These are phyloP conservation scores for Malacosoma neustria DNA, from an alignment of 2,888 invertebrate species.

Conservation along the genomic window DNA sequence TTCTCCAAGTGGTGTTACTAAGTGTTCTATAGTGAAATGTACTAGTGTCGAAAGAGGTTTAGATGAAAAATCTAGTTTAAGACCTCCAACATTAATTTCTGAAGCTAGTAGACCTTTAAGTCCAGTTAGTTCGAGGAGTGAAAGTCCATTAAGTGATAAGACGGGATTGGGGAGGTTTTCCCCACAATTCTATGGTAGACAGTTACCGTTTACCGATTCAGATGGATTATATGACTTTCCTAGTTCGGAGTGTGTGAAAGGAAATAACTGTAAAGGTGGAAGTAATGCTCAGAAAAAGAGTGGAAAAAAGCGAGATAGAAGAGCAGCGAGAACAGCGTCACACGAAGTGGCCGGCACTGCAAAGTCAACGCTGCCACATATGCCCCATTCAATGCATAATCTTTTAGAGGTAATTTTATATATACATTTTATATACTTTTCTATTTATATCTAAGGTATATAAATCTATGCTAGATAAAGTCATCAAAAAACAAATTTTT, in stretches of 20 bases:
- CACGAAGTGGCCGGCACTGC: constrained; percentile 61
- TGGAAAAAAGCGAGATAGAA: constrained; percentile 77
- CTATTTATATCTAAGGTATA: no score
- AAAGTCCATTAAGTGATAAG: constrained; percentile 85
- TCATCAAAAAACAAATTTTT: no score
- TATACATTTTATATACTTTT: no score
- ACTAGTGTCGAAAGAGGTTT: constrained; percentile 70
- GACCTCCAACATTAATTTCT: constrained; percentile 72
- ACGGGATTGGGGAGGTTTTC: constrained; percentile 81
- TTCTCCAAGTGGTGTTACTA: constrained; percentile 65
- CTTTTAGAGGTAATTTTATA: constrained; percentile 78
- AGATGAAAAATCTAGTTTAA: constrained; percentile 59
- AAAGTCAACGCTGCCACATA: constrained; percentile 71
- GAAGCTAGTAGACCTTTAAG: constrained; percentile 76
- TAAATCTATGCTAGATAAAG: no score
- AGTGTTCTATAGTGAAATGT: constrained; percentile 72
- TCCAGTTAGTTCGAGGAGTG: constrained; percentile 85
- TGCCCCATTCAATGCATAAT: constrained; percentile 71
- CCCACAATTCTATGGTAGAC: constrained; percentile 81
- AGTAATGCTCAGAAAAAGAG: constrained; percentile 75
- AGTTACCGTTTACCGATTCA: constrained; percentile 84
- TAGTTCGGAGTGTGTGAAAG: constrained; percentile 80
- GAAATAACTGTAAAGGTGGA: constrained; percentile 65
- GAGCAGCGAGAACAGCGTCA: constrained; percentile 69
- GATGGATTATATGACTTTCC: constrained; percentile 88